Evolutionary conservation across 2,797 vertebrate species (phyloP), one percentile per base, ranked within the genome.

Genomic region (Mallotus villosus): DNA sequence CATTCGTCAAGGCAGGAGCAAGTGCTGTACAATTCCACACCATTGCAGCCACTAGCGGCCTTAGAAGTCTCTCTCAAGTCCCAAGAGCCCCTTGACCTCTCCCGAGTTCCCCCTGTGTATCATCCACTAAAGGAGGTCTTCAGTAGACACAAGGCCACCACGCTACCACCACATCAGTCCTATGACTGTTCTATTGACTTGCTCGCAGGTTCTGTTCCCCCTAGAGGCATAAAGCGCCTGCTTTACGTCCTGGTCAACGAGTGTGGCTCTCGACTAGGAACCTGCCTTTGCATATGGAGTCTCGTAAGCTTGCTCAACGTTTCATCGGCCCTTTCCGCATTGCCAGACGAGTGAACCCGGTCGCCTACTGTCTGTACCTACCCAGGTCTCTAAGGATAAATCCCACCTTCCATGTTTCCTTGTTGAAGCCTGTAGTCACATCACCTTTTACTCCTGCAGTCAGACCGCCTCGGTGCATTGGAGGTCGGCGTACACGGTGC

Each of bases 281-380:
- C n/a, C 53, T 58, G 2, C 67, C 29, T 9, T n/a, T 58, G 8
- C 19, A 19, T 1, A 29, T 27, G 17, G 61, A 46, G 5, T 65
- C 24, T 11, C 11, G 51, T 5, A 66, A 41, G 12, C 14, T 58
- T n/a, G 71, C 71, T 9, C 71, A 32, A 2, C 14, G 34, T 1
- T 73, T 67, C 14, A n/a, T 73, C 0, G 55, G 53, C 6, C 51
- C 70, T 14, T 72, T 72, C 25, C n/a, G 57, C 24, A 17, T 27
- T 3, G 11, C 17, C 4, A 61, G 12, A 12, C 51, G 21, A 49
- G 25, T 71, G 0, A 65, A 65, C 14, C 62, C 70, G 0, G 62
- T 41, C 0, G 19, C 61, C 17, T n/a, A 34, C 2, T 0, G 29
- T 12, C 62, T 62, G 11, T 0, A 57, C 12, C 49, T 72, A 5